phyloP scores from a whole-genome alignment of 1,140 invertebrate genomes.

The Cepaea nemoralis region DNA sequence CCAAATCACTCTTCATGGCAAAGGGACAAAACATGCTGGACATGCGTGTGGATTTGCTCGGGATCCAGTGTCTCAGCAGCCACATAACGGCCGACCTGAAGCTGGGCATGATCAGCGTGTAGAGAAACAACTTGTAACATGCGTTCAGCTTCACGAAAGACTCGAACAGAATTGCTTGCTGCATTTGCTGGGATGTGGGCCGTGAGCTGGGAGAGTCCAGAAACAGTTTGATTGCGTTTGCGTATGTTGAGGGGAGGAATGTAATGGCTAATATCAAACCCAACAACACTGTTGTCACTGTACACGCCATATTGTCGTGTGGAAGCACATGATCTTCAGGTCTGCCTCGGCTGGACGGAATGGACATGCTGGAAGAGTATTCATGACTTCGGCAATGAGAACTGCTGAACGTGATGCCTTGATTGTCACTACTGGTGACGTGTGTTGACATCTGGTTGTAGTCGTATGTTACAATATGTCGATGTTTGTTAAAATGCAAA shows the following conservation, averaged over 20 bases:
- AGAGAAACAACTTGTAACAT: conserved; percentile 23
- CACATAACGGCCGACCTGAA: conserved; percentile 27
- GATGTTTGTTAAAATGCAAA: neutral
- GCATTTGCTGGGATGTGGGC: neutral
- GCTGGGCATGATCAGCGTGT: conserved; percentile 11
- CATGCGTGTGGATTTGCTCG: conserved; percentile 26
- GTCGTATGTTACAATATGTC: neutral
- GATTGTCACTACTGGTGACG: neutral
- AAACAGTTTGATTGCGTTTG: conserved; percentile 4
- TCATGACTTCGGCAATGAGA: conserved; percentile 6
- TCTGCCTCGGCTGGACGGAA: neutral
- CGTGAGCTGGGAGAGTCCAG: neutral
- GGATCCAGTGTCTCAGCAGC: conserved; percentile 21
- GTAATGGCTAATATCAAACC: neutral
- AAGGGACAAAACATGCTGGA: neutral
- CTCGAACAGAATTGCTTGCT: conserved; percentile 31
- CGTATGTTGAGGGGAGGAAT: conserved; percentile 20
- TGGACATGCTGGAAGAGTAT: neutral
- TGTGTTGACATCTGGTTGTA: neutral
- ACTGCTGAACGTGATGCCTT: neutral
- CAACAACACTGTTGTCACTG: neutral
- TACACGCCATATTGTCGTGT: neutral
- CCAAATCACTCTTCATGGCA: neutral
- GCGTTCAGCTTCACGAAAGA: conserved; percentile 18
- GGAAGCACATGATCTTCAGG: conserved; percentile 15